Conservation (phyloP, 2,113 vertebrate species). For the Lampris megalopsis region DNA sequence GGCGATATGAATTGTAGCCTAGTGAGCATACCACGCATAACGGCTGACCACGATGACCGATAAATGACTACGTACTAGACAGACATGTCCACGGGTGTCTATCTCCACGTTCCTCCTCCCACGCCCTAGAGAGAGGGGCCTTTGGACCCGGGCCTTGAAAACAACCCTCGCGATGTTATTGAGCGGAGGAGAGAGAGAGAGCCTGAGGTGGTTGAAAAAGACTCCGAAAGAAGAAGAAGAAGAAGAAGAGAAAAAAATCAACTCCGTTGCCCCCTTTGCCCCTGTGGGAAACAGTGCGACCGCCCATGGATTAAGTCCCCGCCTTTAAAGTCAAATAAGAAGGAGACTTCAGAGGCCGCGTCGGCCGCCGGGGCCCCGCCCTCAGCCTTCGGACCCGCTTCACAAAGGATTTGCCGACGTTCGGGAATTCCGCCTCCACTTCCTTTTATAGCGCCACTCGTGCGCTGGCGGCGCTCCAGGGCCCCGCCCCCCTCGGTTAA, state of each 20-base stretch:
- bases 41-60: conserved; percentile 49
- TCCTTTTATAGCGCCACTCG: conserved; percentile 85
- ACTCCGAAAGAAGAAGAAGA: conserved; percentile 40
- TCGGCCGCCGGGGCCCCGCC: conserved; percentile 79
- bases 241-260: conserved; percentile 37
- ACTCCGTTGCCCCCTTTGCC: conserved; percentile 74
- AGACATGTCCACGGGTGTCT: conserved; percentile 47
- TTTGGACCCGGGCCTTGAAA: conserved; percentile 62
- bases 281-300: conserved; percentile 76
- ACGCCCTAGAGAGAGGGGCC: conserved; percentile 69
- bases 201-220: conserved; percentile 63
- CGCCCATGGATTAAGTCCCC: conserved; percentile 82
- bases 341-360: conserved; percentile 78
- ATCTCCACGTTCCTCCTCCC: conserved; percentile 58
- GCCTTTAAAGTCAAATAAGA: conserved; percentile 81
- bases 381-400: conserved; percentile 74
- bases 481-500: conserved; percentile 76
- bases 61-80: conserved; percentile 49
- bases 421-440: conserved; percentile 83
- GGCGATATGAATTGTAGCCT: not conserved
- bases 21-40: conserved; percentile 8
- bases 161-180: conserved; percentile 73
- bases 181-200: conserved; percentile 44
- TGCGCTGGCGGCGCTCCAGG: conserved; percentile 75
- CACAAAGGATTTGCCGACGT: conserved; percentile 84